Evolutionary conservation across 2,113 vertebrate species (phyloP).

Genomic region (Danio rerio): GRCz12tu NC_133196.1:34951001-34951500

Average conservation of each 20-base stretch:
- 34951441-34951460: constrained; percentile 3
- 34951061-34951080: constrained; percentile 40
- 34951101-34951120: constrained; percentile 50
- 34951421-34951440: constrained; percentile 37
- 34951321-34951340: constrained; percentile 50
- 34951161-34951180: constrained; percentile 54
- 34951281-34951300: constrained; percentile 58
- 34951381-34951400: constrained; percentile 41
- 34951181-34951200: constrained; percentile 53
- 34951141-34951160: constrained; percentile 45
- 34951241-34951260: constrained; percentile 55
- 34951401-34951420: constrained; percentile 36
- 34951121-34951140: constrained; percentile 50
- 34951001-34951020: constrained; percentile 10
- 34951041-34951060: neutral
- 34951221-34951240: constrained; percentile 53
- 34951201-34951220: constrained; percentile 33
- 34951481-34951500: neutral
- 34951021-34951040: constrained; percentile 23
- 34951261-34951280: constrained; percentile 61
- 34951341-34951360: constrained; percentile 52
- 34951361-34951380: constrained; percentile 45
- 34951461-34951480: constrained; percentile 6
- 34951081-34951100: constrained; percentile 46
- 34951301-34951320: constrained; percentile 45